These are phyloP conservation scores for Caenorhabditis sp. DNA, from an alignment of 2,888 invertebrate genomes.

Conservation along the genomic window DNA sequence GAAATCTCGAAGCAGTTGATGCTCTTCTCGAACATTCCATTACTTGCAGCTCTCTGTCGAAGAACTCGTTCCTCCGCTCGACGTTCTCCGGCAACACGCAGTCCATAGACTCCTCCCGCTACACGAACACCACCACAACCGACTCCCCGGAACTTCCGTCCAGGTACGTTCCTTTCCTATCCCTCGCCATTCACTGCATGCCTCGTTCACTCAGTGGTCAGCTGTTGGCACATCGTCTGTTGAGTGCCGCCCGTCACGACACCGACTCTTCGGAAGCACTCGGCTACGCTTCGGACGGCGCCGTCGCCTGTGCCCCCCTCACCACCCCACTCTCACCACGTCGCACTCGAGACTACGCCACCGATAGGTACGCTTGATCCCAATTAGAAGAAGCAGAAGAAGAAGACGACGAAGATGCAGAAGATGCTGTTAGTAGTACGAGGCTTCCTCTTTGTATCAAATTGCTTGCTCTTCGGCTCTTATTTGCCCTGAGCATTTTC, in stretches of 20 bases:
- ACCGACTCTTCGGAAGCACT: slow-evolving; percentile 50
- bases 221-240: slow-evolving; percentile 48
- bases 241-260: slow-evolving; percentile 52
- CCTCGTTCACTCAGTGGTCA: slow-evolving; percentile 41
- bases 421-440: slow-evolving; percentile 15
- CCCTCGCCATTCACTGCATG: background rate
- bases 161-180: slow-evolving; percentile 23
- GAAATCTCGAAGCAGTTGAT: too few relatives aligned
- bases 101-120: slow-evolving; percentile 64
- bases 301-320: slow-evolving; percentile 53
- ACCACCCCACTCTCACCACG: slow-evolving; percentile 51
- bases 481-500: background rate
- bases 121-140: slow-evolving; percentile 61
- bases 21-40: too few relatives aligned
- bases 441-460: slow-evolving; percentile 37
- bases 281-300: slow-evolving; percentile 56
- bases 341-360: slow-evolving; percentile 51
- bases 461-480: slow-evolving; percentile 11
- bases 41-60: slow-evolving; percentile 57
- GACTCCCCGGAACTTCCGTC: slow-evolving; percentile 67
- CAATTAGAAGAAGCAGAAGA: too few relatives aligned
- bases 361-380: slow-evolving; percentile 42
- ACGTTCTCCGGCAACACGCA: slow-evolving; percentile 59
- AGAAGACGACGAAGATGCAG: too few relatives aligned
- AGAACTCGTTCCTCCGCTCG: slow-evolving; percentile 58